Evolutionary conservation across 2,113 vertebrate genomes (phyloP).

Genomic region (Seriola quinqueradiata): DNA sequence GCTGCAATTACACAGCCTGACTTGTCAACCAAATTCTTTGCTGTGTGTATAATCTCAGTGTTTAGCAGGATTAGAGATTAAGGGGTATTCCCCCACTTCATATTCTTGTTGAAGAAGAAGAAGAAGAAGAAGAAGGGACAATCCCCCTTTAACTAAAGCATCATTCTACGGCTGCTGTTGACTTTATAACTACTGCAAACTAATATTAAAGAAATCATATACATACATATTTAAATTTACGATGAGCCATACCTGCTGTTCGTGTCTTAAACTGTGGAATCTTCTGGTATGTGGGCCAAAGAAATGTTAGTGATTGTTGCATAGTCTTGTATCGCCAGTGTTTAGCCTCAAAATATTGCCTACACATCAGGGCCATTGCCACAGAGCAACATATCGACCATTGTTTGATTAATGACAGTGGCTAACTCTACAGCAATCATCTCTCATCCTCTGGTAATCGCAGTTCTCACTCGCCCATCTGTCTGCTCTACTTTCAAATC

Average conservation of each 20-base stretch:
- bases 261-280: background rate
- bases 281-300: background rate
- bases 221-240: background rate
- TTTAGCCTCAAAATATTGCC: conserved; percentile 50
- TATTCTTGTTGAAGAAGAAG: background rate
- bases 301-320: conserved; percentile 11
- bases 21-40: background rate
- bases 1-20: background rate
- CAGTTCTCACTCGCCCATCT: conserved; percentile 68
- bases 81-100: background rate
- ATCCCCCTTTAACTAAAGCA: background rate
- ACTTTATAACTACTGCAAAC: conserved; percentile 16
- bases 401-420: conserved; percentile 76
- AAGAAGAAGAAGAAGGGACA: background rate
- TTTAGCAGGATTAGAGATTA: conserved; percentile 4
- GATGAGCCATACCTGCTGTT: background rate
- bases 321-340: conserved; percentile 6
- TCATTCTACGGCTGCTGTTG: background rate
- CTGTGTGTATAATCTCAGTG: background rate
- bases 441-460: conserved; percentile 77
- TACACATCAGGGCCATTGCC: conserved; percentile 55
- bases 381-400: conserved; percentile 67
- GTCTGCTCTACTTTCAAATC: conserved; percentile 78
- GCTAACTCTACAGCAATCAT: conserved; percentile 65
- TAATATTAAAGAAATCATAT: conserved; percentile 19